Percentiles rank a stretch among this genome's conserved stretches.
Evolutionary conservation across 2,797 vertebrate genomes (phyloP).

Genomic region (Emys orbicularis): DNA sequence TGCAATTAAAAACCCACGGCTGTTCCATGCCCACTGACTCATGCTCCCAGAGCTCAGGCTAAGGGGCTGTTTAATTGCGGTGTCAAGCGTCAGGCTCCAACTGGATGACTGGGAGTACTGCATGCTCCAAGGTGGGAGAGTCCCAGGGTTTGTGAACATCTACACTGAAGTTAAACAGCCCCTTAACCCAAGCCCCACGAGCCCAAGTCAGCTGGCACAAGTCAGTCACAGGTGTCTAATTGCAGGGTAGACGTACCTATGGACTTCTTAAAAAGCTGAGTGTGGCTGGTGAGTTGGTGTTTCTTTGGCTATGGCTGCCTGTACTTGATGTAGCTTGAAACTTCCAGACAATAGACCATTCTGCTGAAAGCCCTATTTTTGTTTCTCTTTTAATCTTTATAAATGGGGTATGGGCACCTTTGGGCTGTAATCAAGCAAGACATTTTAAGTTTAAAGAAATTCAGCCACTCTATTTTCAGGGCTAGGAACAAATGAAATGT

Average conservation of each 20-base stretch:
- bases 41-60: neutral
- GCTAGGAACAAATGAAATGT: neutral
- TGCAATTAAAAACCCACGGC: neutral
- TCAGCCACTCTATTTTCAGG: neutral
- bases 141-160: neutral
- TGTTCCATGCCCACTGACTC: neutral
- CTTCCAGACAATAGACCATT: neutral
- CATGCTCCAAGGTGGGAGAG: neutral
- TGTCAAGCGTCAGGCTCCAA: neutral
- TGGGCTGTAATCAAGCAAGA: neutral
- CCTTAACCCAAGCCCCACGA: neutral
- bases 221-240: neutral
- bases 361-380: neutral
- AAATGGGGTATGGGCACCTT: neutral
- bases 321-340: neutral
- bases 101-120: too few species aligned
- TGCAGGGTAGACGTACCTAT: neutral
- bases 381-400: neutral
- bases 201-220: neutral
- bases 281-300: neutral
- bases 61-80: neutral
- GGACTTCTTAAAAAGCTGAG: neutral
- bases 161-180: neutral
- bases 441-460: neutral
- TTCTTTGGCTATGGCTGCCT: neutral